Conservation (phyloP, 2,113 vertebrate genomes). For the Mugil cephalus region DNA sequence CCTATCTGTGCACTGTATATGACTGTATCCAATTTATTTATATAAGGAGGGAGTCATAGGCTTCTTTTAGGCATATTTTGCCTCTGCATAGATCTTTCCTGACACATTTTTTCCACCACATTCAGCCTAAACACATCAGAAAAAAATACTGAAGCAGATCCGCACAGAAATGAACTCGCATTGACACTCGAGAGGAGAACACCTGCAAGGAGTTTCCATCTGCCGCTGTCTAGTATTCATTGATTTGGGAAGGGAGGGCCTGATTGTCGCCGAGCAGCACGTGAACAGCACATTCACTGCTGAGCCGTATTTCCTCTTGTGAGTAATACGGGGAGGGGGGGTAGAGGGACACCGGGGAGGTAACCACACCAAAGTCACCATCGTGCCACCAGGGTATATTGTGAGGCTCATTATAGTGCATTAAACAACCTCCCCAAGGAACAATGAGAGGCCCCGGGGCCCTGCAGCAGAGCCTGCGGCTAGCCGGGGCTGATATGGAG, state of each 20-base stretch:
- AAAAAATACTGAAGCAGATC: too few species aligned
- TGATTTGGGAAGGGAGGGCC: neutral
- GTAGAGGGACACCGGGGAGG: conserved; percentile 22
- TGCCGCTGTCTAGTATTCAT: neutral
- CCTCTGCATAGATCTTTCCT: too few species aligned
- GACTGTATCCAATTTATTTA: neutral
- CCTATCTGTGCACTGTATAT: neutral
- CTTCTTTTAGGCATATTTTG: too few species aligned
- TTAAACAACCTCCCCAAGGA: conserved; percentile 88
- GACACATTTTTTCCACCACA: too few species aligned
- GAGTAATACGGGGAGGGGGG: conserved; percentile 22
- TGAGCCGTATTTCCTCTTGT: conserved; percentile 23
- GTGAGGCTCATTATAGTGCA: conserved; percentile 88
- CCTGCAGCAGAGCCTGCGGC: conserved; percentile 79
- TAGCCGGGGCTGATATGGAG: conserved; percentile 90
- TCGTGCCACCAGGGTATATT: conserved; percentile 58
- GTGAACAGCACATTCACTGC: neutral
- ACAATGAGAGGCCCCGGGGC: conserved; percentile 88
- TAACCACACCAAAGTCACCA: conserved; percentile 51
- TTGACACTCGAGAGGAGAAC: neutral
- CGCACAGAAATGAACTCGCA: neutral
- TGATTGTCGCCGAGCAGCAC: neutral
- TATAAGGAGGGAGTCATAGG: too few species aligned
- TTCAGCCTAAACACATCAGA: too few species aligned
- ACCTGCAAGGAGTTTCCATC: neutral